Evolutionary conservation across 30 jellyfish, hydroid and myxozoan species (phyloP).

Genomic region (Rhopilema esculentum): DNA sequence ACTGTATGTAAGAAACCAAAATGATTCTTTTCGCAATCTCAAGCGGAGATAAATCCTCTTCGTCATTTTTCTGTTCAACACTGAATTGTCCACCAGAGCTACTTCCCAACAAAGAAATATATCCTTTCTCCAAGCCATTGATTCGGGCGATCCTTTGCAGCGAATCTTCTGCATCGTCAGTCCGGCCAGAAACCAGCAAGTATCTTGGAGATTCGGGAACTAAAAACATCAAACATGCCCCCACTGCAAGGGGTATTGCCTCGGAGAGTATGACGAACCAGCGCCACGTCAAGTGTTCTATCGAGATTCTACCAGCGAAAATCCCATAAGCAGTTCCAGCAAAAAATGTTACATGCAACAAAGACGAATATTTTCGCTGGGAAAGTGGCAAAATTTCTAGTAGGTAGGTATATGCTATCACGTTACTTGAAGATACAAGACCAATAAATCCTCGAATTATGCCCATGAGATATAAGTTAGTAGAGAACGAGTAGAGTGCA

Average conservation of each 20-base stretch:
- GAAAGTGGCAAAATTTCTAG: slow-evolving; percentile 15
- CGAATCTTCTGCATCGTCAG: not conserved
- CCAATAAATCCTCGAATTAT: slow-evolving; percentile 1
- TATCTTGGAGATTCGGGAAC: slow-evolving; percentile 18
- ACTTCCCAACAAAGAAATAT: not conserved
- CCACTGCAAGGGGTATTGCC: not conserved
- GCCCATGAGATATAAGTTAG: not conserved
- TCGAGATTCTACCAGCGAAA: not conserved
- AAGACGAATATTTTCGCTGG: not conserved
- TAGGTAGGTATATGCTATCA: not conserved
- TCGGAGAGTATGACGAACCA: not conserved
- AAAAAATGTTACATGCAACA: not conserved
- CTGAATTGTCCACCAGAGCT: no score
- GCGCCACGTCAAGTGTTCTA: slow-evolving; percentile 11
- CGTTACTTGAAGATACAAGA: not conserved
- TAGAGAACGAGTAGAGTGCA: not conserved
- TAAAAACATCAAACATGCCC: not conserved
- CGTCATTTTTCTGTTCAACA: no score
- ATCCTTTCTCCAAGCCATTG: not conserved
- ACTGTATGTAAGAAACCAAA: not conserved
- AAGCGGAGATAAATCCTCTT: not conserved
- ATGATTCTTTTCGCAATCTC: not conserved
- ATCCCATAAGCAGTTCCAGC: not conserved
- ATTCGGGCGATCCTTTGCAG: not conserved
- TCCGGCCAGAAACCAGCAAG: not conserved